Conservation (phyloP, 1,140 invertebrate species). For the Drosophila orosa region DNA sequence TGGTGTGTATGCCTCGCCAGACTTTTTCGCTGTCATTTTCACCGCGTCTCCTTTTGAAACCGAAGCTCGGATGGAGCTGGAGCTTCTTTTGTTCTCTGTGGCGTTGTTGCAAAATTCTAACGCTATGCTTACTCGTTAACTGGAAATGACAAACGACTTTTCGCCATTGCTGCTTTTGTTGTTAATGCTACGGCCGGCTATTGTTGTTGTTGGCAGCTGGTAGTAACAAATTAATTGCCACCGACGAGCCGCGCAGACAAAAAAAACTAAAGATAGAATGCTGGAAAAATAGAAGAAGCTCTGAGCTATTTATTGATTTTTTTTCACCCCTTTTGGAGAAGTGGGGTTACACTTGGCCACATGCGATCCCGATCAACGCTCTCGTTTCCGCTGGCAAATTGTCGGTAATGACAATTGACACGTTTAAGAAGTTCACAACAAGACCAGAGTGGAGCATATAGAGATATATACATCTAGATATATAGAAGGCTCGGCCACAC, state of each 20-base stretch:
- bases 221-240: conserved; percentile 73
- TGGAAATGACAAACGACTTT: conserved; percentile 80
- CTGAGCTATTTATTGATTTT: conserved; percentile 70
- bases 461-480: not conserved
- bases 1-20: conserved; percentile 15
- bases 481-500: conserved; percentile 13
- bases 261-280: conserved; percentile 19
- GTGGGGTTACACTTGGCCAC: conserved; percentile 6
- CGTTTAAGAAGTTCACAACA: conserved; percentile 31
- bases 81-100: conserved; percentile 47
- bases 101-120: conserved; percentile 71
- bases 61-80: conserved; percentile 13
- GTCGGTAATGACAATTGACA: conserved; percentile 47
- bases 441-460: conserved; percentile 10
- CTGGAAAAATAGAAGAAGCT: conserved; percentile 43
- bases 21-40: conserved; percentile 30
- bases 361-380: conserved; percentile 30
- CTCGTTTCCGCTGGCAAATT: conserved; percentile 29
- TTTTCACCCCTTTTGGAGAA: conserved; percentile 23
- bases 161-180: conserved; percentile 45
- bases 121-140: conserved; percentile 74
- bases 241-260: conserved; percentile 44
- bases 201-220: conserved; percentile 46
- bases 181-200: conserved; percentile 11
- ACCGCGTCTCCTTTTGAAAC: conserved; percentile 8